A percentile compares a stretch with the other conserved stretches of the same genome.
Conservation (phyloP, 2,797 vertebrate genomes). For the Chiloscyllium punctatum region DNA sequence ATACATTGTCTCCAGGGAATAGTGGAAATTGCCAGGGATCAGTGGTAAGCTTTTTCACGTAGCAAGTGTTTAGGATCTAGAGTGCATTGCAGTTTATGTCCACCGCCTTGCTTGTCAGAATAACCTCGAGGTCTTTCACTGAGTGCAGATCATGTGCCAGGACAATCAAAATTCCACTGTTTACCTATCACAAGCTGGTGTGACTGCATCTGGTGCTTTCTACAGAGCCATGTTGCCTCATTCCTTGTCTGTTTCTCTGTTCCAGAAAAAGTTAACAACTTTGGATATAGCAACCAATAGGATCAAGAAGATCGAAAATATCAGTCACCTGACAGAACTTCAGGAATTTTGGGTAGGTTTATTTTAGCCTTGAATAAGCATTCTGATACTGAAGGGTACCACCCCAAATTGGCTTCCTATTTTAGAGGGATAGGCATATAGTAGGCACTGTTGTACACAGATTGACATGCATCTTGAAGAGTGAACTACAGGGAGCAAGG, state of each 20-base stretch:
- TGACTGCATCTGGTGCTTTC: too few species aligned
- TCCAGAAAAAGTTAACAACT: conserved; percentile 93
- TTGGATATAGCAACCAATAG: conserved; percentile 93
- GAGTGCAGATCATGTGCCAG: neutral
- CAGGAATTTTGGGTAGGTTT: conserved; percentile 92
- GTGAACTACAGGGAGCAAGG: too few species aligned
- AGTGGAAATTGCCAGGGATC: too few species aligned
- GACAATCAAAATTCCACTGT: neutral
- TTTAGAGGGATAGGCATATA: neutral
- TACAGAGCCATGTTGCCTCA: neutral
- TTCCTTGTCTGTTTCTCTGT: conserved; percentile 46
- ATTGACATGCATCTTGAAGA: too few species aligned
- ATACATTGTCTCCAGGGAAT: neutral
- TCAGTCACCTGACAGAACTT: conserved; percentile 86
- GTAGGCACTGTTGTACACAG: neutral
- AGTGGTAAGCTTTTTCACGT: too few species aligned
- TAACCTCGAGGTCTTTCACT: neutral
- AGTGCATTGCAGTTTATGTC: neutral
- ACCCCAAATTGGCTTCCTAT: neutral
- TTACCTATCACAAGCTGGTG: too few species aligned
- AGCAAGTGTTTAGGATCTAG: too few species aligned
- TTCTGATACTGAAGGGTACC: neutral
- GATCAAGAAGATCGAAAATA: conserved; percentile 95
- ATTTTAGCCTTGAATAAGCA: neutral
- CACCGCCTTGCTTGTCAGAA: neutral